phyloP scores from a whole-genome alignment of 2,113 vertebrate genomes.

The Oenanthe oenanthe region DNA sequence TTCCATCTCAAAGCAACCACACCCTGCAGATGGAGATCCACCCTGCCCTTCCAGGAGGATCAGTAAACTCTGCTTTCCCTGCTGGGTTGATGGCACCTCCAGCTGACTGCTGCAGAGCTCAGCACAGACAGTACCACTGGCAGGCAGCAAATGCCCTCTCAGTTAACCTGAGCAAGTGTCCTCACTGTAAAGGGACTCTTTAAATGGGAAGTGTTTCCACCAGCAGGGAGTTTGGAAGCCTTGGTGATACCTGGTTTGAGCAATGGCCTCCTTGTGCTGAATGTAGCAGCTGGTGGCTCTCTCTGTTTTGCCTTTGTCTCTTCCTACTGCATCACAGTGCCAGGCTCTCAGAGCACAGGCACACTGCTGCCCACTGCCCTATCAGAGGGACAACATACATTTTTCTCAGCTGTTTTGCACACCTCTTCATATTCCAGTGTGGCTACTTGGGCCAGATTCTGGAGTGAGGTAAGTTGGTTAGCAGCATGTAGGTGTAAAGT shows the following conservation, averaged over 20 bases:
- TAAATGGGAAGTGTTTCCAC: neutral
- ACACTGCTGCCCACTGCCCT: neutral
- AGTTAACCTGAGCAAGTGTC: neutral
- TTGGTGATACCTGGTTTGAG: neutral
- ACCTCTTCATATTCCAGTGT: neutral
- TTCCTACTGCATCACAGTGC: neutral
- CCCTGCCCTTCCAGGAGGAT: conserved; percentile 19
- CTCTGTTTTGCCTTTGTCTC: neutral
- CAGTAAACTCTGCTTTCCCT: conserved; percentile 8
- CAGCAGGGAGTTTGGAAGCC: neutral
- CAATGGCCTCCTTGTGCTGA: neutral
- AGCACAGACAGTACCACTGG: neutral
- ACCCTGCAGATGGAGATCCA: conserved; percentile 35
- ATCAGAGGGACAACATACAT: neutral
- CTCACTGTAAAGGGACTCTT: neutral
- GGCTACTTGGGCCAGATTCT: neutral
- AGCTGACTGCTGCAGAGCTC: neutral
- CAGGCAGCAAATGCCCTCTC: neutral
- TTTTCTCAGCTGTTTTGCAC: neutral
- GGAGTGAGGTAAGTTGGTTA: neutral
- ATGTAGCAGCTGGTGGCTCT: neutral
- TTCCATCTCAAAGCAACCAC: conserved; percentile 10
- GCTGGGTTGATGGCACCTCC: neutral
- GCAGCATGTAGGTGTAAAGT: conserved; percentile 25
- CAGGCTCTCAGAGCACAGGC: neutral